These are phyloP conservation scores for Drosophila lutescens DNA, from an alignment of 2,888 invertebrate species.

Conservation along the genomic window DNA sequence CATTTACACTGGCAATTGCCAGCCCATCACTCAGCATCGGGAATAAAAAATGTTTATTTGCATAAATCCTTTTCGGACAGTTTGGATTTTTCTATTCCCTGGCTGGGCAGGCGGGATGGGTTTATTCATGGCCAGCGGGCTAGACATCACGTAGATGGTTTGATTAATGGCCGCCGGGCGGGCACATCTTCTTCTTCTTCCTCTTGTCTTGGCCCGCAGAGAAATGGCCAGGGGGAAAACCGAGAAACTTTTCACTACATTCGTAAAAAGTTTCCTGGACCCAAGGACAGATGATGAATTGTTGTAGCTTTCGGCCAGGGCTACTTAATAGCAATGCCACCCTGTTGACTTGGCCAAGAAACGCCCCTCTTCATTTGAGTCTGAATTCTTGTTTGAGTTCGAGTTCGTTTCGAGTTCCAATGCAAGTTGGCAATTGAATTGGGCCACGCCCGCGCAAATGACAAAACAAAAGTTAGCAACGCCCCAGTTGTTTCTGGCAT, in stretches of 20 bases:
- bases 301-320: slow-evolving; percentile 41
- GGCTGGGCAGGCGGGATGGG: slow-evolving; percentile 5
- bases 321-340: slow-evolving; percentile 53
- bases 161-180: slow-evolving; percentile 71
- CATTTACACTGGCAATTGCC: slow-evolving; percentile 15
- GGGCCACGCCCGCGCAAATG: slow-evolving; percentile 61
- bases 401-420: slow-evolving; percentile 41
- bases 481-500: slow-evolving; percentile 59
- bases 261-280: slow-evolving; percentile 40
- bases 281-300: slow-evolving; percentile 49
- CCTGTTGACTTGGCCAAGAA: slow-evolving; percentile 56
- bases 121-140: slow-evolving; percentile 67
- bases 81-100: slow-evolving; percentile 7
- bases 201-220: slow-evolving; percentile 48
- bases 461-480: slow-evolving; percentile 42
- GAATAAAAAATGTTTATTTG: slow-evolving; percentile 42
- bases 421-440: slow-evolving; percentile 73
- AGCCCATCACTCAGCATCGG: slow-evolving; percentile 1
- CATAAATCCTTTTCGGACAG: slow-evolving; percentile 48
- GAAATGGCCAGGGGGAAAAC: slow-evolving; percentile 46
- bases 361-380: slow-evolving; percentile 14
- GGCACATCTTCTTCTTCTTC: slow-evolving; percentile 40
- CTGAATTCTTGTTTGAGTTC: slow-evolving; percentile 54
- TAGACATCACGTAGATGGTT: slow-evolving; percentile 68
- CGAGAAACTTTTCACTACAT: slow-evolving; percentile 62